A percentile compares a stretch with the other conserved stretches of the same genome.
Conservation (phyloP, 2,797 vertebrate genomes). For the Scyliorhinus canicula region DNA sequence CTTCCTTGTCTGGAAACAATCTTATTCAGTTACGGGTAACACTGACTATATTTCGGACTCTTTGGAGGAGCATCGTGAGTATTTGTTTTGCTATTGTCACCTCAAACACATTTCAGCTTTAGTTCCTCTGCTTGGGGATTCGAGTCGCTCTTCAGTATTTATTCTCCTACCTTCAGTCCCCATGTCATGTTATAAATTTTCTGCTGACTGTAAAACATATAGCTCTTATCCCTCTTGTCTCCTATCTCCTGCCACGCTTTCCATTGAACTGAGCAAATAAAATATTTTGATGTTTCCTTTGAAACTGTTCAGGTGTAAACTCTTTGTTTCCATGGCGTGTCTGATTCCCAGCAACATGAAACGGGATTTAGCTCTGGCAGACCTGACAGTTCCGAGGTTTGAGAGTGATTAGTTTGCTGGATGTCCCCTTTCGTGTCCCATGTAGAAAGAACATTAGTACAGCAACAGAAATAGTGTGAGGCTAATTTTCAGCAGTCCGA, state of each 20-base stretch:
- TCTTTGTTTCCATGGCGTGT: too few relatives aligned
- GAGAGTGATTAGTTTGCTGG: too few relatives aligned
- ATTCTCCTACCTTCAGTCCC: neutral
- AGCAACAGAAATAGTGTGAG: neutral
- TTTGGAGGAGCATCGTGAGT: neutral
- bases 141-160: neutral
- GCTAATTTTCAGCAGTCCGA: neutral
- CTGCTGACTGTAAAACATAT: neutral
- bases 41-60: neutral
- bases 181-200: neutral
- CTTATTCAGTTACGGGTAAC: neutral
- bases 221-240: neutral
- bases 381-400: neutral
- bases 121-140: neutral
- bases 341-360: neutral
- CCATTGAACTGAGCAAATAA: neutral
- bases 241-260: neutral
- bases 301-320: neutral
- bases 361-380: neutral
- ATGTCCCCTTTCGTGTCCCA: neutral
- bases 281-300: neutral
- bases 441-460: neutral
- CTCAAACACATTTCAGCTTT: neutral
- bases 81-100: neutral
- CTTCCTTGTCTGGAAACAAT: neutral